A percentile compares a stretch with the other conserved stretches of the same genome.
Evolutionary conservation across 1,140 invertebrate genomes (phyloP).

Genomic region (Atta cephalotes): DNA sequence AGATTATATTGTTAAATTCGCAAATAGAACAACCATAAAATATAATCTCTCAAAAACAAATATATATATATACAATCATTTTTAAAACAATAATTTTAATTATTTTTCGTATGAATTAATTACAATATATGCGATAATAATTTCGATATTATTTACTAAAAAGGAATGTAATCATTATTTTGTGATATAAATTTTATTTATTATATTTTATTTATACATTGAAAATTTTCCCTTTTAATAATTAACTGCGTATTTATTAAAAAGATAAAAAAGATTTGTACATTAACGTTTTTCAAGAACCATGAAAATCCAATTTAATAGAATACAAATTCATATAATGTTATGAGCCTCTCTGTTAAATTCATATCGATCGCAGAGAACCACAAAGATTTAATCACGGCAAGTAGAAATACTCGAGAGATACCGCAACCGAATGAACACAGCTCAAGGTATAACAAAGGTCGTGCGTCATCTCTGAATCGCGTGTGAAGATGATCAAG

Average conservation of each 20-base stretch:
- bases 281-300: not conserved
- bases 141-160: conserved; percentile 8
- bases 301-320: not conserved
- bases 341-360: not conserved
- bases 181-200: not conserved
- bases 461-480: conserved; percentile 38
- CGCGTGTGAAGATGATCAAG: conserved; percentile 39
- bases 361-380: conserved; percentile 21
- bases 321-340: not conserved
- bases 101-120: not conserved
- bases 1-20: not conserved
- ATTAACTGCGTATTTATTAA: not conserved
- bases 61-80: not conserved
- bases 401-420: conserved; percentile 12
- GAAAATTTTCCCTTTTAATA: not conserved
- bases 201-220: not conserved
- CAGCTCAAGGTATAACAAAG: not conserved
- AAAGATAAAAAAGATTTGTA: not conserved
- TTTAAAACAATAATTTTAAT: not conserved
- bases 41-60: not conserved
- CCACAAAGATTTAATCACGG: conserved; percentile 20
- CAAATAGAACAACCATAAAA: not conserved
- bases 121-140: not conserved
- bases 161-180: not conserved
- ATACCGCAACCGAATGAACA: not conserved